These are phyloP conservation scores for Cathartes aura DNA, from an alignment of 2,113 vertebrate species.

Conservation along the genomic window DNA sequence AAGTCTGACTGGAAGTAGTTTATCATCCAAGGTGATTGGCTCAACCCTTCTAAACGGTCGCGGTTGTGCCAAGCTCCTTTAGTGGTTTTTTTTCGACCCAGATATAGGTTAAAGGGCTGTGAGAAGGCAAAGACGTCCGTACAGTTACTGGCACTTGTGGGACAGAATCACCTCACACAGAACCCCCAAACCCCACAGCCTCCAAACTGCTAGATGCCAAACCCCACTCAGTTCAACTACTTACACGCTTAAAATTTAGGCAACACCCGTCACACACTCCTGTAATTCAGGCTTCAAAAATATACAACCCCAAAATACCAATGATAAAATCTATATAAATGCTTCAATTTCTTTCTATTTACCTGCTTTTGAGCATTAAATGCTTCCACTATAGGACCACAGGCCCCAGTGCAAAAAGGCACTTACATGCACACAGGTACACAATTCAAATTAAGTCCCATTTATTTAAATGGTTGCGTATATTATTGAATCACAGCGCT, in stretches of 20 bases:
- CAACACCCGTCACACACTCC: not conserved
- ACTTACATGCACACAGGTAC: not conserved
- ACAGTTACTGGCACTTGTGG: not conserved
- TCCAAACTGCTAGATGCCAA: not conserved
- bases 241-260: not conserved
- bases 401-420: not conserved
- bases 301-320: not conserved
- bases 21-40: not conserved
- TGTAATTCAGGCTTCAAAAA: not conserved
- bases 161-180: not conserved
- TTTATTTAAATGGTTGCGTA: not conserved
- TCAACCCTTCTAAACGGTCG: not conserved
- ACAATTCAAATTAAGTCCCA: not conserved
- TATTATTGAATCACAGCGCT: not conserved
- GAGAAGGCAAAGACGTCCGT: not conserved
- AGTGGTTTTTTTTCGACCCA: not conserved
- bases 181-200: not conserved
- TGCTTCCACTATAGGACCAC: not conserved
- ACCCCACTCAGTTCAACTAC: not conserved
- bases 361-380: not conserved
- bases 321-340: not conserved
- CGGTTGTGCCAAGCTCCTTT: not conserved
- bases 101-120: not conserved
- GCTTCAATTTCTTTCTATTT: not conserved
- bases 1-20: not conserved